Conservation (phyloP, 2,113 vertebrate genomes). For the Ophthalmolycus amberensis region DNA sequence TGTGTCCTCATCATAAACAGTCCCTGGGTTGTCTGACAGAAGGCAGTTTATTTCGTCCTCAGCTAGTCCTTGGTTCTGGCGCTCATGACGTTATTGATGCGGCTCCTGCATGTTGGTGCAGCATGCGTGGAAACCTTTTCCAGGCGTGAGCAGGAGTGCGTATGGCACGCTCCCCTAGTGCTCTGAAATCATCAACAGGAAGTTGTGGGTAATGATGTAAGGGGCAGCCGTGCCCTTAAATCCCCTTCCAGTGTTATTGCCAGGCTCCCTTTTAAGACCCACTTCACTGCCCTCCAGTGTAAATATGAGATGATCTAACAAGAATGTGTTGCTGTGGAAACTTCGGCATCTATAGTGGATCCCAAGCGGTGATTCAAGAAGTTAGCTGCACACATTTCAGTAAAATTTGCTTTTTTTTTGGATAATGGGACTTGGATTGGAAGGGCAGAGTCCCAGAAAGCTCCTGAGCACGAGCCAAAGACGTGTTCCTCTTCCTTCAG, state of each 20-base stretch:
- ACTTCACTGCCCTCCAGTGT: constrained; percentile 58
- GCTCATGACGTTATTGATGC: background rate
- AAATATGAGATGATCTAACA: constrained; percentile 72
- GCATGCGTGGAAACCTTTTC: constrained; percentile 12
- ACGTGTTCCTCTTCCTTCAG: constrained; percentile 53
- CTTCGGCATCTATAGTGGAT: constrained; percentile 61
- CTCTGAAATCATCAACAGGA: constrained; percentile 49
- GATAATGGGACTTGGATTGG: constrained; percentile 61
- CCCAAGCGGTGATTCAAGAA: constrained; percentile 77
- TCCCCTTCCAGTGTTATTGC: constrained; percentile 43
- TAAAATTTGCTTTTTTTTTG: constrained; percentile 72
- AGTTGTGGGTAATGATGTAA: constrained; percentile 55
- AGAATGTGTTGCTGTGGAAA: constrained; percentile 79
- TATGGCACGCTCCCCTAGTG: background rate
- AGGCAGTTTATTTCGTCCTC: constrained; percentile 19
- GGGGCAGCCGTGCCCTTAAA: constrained; percentile 36
- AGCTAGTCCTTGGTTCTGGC: constrained; percentile 7
- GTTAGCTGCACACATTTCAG: constrained; percentile 65
- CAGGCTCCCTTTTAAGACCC: constrained; percentile 49
- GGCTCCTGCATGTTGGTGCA: constrained; percentile 6
- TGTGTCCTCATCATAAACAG: constrained; percentile 10
- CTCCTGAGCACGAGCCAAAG: constrained; percentile 35
- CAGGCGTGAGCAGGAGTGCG: background rate
- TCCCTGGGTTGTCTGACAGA: constrained; percentile 8
- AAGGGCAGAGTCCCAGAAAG: constrained; percentile 57